phyloP scores from a whole-genome alignment of 2,113 vertebrate species.

The Callopanchax toddi region DNA sequence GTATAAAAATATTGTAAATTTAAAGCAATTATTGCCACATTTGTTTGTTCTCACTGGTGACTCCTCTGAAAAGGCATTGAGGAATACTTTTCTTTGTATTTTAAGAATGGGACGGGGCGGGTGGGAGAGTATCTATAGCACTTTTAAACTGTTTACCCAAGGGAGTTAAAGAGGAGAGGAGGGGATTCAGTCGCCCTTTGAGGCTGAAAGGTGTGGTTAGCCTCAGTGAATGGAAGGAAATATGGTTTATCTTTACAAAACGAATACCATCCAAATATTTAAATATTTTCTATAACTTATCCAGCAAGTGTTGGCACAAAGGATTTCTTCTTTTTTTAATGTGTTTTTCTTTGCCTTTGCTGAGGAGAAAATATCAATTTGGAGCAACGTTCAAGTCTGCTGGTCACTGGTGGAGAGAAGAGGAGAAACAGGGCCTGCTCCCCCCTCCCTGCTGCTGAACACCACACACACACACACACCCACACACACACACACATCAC shows the following conservation, averaged over 20 bases:
- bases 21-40: conserved; percentile 75
- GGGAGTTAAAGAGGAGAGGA: conserved; percentile 53
- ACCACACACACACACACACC: conserved; percentile 39
- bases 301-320: conserved; percentile 38
- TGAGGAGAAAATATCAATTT: conserved; percentile 67
- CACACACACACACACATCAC: conserved; percentile 63
- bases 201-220: conserved; percentile 31
- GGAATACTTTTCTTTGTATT: conserved; percentile 43
- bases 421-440: conserved; percentile 56
- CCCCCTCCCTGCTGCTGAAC: conserved; percentile 86
- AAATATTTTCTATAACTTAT: conserved; percentile 55
- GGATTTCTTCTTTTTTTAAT: conserved; percentile 59
- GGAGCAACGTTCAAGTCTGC: conserved; percentile 63
- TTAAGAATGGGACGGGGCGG: conserved; percentile 37
- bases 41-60: conserved; percentile 71
- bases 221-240: conserved; percentile 43
- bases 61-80: conserved; percentile 67
- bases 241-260: conserved; percentile 55
- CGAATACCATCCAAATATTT: conserved; percentile 62
- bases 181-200: neutral
- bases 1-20: conserved; percentile 85
- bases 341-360: conserved; percentile 63
- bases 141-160: conserved; percentile 74
- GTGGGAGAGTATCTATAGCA: conserved; percentile 66
- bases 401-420: conserved; percentile 49